Conservation (phyloP, 1,140 invertebrate species). For the Limonius californicus region DNA sequence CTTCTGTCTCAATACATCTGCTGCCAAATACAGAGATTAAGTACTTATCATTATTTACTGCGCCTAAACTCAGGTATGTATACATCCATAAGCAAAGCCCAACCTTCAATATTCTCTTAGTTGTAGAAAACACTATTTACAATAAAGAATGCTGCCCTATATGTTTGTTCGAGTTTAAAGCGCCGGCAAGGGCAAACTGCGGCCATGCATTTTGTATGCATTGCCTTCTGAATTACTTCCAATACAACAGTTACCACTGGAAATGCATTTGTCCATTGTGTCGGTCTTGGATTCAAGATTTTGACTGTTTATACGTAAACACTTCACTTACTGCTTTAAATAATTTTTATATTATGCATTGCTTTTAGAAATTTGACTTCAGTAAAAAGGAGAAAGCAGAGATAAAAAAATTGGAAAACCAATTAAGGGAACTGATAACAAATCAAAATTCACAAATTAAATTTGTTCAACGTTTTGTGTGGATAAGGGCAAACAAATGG, state of each 20-base stretch:
- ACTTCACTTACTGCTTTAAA: background rate
- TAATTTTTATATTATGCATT: background rate
- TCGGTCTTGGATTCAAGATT: background rate
- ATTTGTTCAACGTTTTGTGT: too few species aligned
- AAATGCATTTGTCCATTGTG: slow-evolving; percentile 2
- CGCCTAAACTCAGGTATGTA: too few species aligned
- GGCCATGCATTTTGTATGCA: slow-evolving; percentile 26
- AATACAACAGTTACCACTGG: background rate
- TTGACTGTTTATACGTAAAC: background rate
- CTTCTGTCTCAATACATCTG: too few species aligned
- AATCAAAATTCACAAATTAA: too few species aligned
- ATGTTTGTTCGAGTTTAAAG: slow-evolving; percentile 19
- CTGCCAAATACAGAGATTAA: too few species aligned
- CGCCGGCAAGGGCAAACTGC: slow-evolving; percentile 19
- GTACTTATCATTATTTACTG: too few species aligned
- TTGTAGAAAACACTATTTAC: too few species aligned
- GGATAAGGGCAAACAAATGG: too few species aligned
- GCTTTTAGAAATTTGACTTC: too few species aligned
- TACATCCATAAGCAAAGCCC: too few species aligned
- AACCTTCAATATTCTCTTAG: too few species aligned
- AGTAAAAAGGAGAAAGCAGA: too few species aligned
- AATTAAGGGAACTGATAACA: background rate
- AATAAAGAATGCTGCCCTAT: slow-evolving; percentile 22
- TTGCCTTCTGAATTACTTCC: slow-evolving; percentile 21
- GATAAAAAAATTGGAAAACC: background rate